These are phyloP conservation scores for Seladonia tumulorum DNA, from an alignment of 2,888 invertebrate species.

Conservation along the genomic window DNA sequence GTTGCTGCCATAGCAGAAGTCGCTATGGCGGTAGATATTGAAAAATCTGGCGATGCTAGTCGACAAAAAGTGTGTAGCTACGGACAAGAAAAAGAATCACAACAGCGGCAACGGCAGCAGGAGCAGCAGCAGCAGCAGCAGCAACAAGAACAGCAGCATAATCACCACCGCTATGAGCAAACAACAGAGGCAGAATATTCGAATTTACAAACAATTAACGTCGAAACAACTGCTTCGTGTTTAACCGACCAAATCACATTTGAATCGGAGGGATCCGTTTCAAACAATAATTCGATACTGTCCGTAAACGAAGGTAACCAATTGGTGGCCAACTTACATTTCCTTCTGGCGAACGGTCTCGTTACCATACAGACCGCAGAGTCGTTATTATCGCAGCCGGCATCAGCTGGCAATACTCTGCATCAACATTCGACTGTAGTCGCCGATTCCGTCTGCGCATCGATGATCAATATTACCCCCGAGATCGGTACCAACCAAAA, in stretches of 20 bases:
- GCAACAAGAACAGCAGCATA: background rate
- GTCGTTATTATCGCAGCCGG: constrained; percentile 71
- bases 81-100: constrained; percentile 10
- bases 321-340: constrained; percentile 79
- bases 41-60: constrained; percentile 35
- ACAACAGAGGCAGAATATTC: constrained; percentile 54
- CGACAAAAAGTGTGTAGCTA: constrained; percentile 3
- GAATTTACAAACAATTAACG: constrained; percentile 59
- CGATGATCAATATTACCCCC: background rate
- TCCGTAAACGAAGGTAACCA: constrained; percentile 78
- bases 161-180: constrained; percentile 14
- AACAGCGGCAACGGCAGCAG: background rate
- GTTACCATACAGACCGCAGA: constrained; percentile 85
- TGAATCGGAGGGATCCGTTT: constrained; percentile 74
- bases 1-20: constrained; percentile 71
- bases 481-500: background rate
- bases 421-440: background rate
- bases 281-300: constrained; percentile 82
- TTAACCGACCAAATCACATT: constrained; percentile 76
- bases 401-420: background rate
- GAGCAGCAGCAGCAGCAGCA: background rate
- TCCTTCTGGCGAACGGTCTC: constrained; percentile 77
- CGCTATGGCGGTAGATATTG: constrained; percentile 55
- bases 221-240: constrained; percentile 63
- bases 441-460: constrained; percentile 1